A percentile compares a stretch with the other conserved stretches of the same genome.
Conservation (phyloP, 1,140 invertebrate genomes). For the Drosophila nikananu region DNA sequence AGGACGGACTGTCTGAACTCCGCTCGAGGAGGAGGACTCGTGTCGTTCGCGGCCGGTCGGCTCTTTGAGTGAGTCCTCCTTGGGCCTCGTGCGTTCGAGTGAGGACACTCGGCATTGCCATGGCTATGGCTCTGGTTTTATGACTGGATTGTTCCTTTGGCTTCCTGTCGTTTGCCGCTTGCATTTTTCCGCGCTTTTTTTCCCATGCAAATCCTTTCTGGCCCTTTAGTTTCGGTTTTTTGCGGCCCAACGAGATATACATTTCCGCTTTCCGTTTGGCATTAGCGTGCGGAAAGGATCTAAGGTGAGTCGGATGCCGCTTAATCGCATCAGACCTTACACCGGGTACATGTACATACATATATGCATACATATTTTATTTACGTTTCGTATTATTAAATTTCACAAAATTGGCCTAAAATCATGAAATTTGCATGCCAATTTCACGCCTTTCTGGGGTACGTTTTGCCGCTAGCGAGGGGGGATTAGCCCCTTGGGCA, state of each 20-base stretch:
- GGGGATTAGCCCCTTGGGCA: conserved; percentile 37
- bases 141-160: conserved; percentile 13
- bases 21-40: conserved; percentile 45
- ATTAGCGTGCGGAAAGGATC: conserved; percentile 43
- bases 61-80: conserved; percentile 20
- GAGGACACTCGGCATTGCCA: conserved; percentile 28
- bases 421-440: conserved; percentile 71
- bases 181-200: conserved; percentile 48
- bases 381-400: conserved; percentile 37
- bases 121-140: conserved; percentile 20
- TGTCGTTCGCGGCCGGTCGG: conserved; percentile 29
- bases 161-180: conserved; percentile 56
- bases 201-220: conserved; percentile 16
- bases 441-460: conserved; percentile 36
- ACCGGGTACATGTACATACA: not conserved
- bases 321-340: conserved; percentile 5
- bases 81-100: conserved; percentile 35
- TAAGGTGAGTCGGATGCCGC: conserved; percentile 3
- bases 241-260: conserved; percentile 56
- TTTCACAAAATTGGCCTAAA: conserved; percentile 44
- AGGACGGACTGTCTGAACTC: conserved; percentile 68
- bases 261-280: conserved; percentile 69
- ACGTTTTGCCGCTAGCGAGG: not conserved
- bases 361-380: conserved; percentile 24
- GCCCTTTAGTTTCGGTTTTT: conserved; percentile 47